Conservation (phyloP, 2,888 invertebrate species). For the Drosophila percnosoma region DNA sequence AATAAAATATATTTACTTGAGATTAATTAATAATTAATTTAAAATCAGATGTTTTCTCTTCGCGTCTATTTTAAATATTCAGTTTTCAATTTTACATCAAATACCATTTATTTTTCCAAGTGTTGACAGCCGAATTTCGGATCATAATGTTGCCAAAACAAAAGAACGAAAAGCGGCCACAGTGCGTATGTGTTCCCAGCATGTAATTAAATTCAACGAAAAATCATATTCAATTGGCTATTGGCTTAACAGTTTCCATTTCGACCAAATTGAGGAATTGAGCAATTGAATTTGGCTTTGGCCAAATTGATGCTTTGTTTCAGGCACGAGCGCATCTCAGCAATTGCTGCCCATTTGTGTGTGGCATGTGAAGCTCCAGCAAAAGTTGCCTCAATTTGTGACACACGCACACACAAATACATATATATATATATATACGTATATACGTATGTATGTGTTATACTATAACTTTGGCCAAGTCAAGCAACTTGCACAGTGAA, state of each 20-base stretch:
- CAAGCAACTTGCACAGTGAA: slow-evolving; percentile 16
- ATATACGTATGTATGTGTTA: background rate
- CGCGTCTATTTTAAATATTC: background rate
- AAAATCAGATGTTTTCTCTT: background rate
- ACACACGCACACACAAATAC: slow-evolving; percentile 44
- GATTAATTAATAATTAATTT: background rate
- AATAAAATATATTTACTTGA: background rate
- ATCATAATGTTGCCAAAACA: slow-evolving; percentile 8
- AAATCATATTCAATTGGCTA: slow-evolving; percentile 43
- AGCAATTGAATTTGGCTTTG: slow-evolving; percentile 45
- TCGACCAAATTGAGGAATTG: slow-evolving; percentile 2
- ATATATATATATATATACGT: background rate
- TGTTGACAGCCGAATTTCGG: slow-evolving; percentile 42
- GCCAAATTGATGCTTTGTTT: slow-evolving; percentile 51
- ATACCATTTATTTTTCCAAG: background rate
- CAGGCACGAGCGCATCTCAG: slow-evolving; percentile 48
- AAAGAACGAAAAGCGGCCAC: slow-evolving; percentile 1
- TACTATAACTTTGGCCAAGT: slow-evolving; percentile 7
- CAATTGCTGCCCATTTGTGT: slow-evolving; percentile 46
- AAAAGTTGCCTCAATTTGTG: slow-evolving; percentile 49
- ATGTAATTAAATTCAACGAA: slow-evolving; percentile 35
- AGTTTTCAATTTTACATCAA: background rate
- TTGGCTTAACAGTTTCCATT: slow-evolving; percentile 1
- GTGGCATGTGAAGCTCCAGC: slow-evolving; percentile 34
- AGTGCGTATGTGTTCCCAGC: slow-evolving; percentile 39